Base-by-base conservation (phyloP, 2,797 vertebrate species). In the Galagoides demidoff region DNA sequence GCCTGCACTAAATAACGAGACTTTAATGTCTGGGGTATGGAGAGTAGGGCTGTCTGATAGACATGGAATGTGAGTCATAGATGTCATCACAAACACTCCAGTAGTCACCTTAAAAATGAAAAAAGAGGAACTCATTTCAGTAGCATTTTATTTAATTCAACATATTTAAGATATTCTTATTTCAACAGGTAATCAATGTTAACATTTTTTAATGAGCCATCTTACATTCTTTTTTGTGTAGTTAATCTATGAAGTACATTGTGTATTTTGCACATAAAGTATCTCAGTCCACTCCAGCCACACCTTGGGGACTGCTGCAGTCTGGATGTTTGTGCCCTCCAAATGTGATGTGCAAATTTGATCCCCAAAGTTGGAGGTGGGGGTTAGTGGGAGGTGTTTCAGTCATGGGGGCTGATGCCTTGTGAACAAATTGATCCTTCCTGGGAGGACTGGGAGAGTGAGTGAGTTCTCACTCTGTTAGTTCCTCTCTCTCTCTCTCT, bases 81-180 rank as follows among this genome's bases (percentile, higher is more conserved):
- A 39, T 7, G 4, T 17, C 52, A 71, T 61, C 55, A 66, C 85
- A 74, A 83, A 66, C 79, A 55, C 55, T 74, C 66, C 49, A 68
- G 43, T 14, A 29, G 55, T 23, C 59, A 59, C 20, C 68, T 57
- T 43, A 95, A 92, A 96, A 84, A 49, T 39, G 7, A 29, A 81
- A 92, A 78, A 17, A 93, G 34, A 8, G 17, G 29, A 82, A 84
- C 77, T 85, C 16, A 91, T 37, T 89, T 95, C 12, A 92, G 25
- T 34, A 86, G 73, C 52, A 17, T 39, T 90, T 90, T 43, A 82
- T 73, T 94, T 84, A 91, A 81, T 7, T 1, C 16, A 84, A 43
- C 59, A n/a, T 34, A 70, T 9, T 49, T 27, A 77, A 91, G 92
- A 78, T 78, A 70, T 14, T 34, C 52, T 20, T n/a, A 90, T 89